Evolutionary conservation across 2,888 invertebrate species (phyloP).

Genomic region (Drosophila quasianomalipes): DNA sequence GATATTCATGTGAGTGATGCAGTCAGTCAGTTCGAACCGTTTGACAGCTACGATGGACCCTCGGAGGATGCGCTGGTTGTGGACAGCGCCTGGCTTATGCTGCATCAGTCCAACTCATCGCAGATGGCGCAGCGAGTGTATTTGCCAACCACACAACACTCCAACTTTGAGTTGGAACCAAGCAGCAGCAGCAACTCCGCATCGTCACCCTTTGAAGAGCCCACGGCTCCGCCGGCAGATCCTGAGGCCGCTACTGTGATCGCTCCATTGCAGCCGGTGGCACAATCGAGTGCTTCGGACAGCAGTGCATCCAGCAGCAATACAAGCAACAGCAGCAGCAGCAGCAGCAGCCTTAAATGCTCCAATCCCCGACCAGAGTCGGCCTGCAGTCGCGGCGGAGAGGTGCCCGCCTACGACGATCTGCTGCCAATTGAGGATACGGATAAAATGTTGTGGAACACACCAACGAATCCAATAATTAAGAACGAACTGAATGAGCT

Average conservation of each 20-base stretch:
- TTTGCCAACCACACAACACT: conserved; percentile 29
- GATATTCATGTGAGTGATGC: background rate
- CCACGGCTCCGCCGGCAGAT: conserved; percentile 23
- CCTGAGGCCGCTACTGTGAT: background rate
- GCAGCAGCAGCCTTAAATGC: conserved; percentile 27
- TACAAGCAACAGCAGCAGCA: conserved; percentile 32
- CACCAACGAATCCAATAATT: background rate
- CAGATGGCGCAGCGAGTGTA: conserved; percentile 27
- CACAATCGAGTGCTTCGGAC: conserved; percentile 33
- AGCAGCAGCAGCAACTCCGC: conserved; percentile 42
- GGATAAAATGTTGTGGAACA: conserved; percentile 34
- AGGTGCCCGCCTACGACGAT: conserved; percentile 7
- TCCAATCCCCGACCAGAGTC: conserved; percentile 11
- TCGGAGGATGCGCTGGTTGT: conserved; percentile 63
- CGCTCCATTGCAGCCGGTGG: conserved; percentile 36
- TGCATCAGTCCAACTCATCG: conserved; percentile 43
- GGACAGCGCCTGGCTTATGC: conserved; percentile 42
- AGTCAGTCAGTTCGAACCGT: conserved; percentile 59
- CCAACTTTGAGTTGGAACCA: conserved; percentile 37
- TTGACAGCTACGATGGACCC: conserved; percentile 64
- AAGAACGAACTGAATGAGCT: background rate
- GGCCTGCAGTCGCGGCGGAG: conserved; percentile 35
- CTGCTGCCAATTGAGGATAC: background rate
- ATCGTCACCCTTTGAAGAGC: conserved; percentile 16
- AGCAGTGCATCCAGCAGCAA: conserved; percentile 52